phyloP scores from a whole-genome alignment of 1,140 invertebrate species.

The Lucilia cuprina region DNA sequence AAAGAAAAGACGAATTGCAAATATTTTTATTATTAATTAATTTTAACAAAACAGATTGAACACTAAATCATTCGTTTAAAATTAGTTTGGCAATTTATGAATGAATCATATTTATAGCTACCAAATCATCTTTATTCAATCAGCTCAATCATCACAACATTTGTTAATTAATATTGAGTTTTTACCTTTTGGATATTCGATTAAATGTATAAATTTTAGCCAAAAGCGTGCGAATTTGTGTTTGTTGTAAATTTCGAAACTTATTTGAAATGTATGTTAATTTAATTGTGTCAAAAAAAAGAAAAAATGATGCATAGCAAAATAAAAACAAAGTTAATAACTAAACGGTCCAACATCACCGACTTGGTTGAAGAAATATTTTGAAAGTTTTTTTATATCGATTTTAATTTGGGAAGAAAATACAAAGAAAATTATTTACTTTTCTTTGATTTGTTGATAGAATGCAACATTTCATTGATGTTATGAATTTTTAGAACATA shows the following conservation, averaged over 20 bases:
- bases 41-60: no score
- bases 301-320: no score
- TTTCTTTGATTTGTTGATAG: no score
- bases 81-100: constrained; percentile 5
- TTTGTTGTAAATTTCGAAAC: neutral
- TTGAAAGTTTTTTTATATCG: no score
- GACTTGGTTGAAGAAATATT: no score
- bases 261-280: neutral
- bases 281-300: neutral
- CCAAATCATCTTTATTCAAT: neutral
- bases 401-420: no score
- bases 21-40: no score
- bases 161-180: neutral
- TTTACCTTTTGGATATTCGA: neutral
- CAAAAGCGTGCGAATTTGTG: neutral
- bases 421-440: no score
- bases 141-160: neutral
- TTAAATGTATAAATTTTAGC: neutral
- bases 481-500: no score
- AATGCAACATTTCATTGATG: no score
- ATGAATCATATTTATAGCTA: neutral
- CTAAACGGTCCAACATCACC: no score
- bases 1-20: no score
- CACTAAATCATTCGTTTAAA: neutral
- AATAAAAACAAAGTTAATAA: neutral